Conservation (phyloP, 2,797 vertebrate genomes). For the Lepus townsendii region DNA sequence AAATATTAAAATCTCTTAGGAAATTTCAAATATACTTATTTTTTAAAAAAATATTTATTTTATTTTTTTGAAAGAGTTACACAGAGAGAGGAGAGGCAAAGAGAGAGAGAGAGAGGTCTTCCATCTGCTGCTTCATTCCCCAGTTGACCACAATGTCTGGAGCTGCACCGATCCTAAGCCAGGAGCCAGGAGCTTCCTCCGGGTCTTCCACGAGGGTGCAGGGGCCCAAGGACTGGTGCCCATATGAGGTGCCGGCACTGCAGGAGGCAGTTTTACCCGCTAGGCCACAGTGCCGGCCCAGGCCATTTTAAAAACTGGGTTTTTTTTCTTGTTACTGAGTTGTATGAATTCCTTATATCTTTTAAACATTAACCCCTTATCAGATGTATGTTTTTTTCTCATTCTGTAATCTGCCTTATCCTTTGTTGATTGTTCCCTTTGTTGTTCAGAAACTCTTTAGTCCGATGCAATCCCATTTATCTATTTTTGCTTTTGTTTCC, state of each 20-base stretch:
- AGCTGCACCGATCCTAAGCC: no score
- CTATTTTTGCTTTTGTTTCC: slow-evolving; percentile 20
- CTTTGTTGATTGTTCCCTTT: background rate
- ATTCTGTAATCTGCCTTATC: background rate
- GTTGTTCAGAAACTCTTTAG: background rate
- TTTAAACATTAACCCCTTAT: background rate
- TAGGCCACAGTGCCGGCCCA: background rate
- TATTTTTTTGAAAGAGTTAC: no score
- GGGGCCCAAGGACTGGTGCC: no score
- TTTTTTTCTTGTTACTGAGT: background rate
- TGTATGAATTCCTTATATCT: background rate
- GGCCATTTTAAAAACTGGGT: background rate
- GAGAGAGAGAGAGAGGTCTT: no score
- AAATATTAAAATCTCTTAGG: background rate
- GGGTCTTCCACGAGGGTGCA: no score
- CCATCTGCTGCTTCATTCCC: no score
- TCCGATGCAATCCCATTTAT: background rate
- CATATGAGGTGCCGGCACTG: no score
- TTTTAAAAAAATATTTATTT: no score
- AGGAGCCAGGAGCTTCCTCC: no score
- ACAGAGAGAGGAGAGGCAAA: no score
- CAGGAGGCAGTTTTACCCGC: no score
- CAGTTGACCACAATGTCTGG: no score
- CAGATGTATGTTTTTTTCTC: background rate
- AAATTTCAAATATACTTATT: background rate